Evolutionary conservation across 2,888 invertebrate species (phyloP), one percentile per base, ranked within the genome.

Genomic region (Drosophila prostipennis): DNA sequence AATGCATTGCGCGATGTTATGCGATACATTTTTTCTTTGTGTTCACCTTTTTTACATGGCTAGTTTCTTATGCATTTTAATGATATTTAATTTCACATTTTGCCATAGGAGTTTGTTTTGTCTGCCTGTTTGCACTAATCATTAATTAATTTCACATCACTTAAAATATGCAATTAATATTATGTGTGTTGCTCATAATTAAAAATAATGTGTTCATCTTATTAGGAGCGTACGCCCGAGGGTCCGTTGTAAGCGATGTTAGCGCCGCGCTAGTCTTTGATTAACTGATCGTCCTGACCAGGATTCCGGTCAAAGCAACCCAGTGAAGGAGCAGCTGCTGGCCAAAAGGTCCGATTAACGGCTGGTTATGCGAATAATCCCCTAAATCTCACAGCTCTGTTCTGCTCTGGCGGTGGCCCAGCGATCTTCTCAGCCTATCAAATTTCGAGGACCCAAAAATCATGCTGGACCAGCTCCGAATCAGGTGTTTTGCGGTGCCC

Each of bases 361-460:
- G 55, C 45, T 34, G 26, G 19, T 6, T 46, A 36, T 23, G 23
- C 26, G 16, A 29, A 16, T 59, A 56, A 34, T 57, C 11, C 34
- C 39, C 11, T 4, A 63, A 52, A 55, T 72, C 61, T 49, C 53
- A 49, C 48, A 48, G 37, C 37, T 48, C 37, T 26, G 1, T 26
- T 19, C 43, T 43, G 6, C 55, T 72, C 80, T 69, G 74, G 80
- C 86, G 77, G 74, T 74, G 76, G 73, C 37, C 74, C 78, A 51
- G 16, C 64, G 69, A 79, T 79, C 78, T 90, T 90, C 89, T 86
- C 89, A 90, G 90, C 70, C 63, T 90, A 90, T 90, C 82, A 42
- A 74, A 61, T 90, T 76, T 74, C 90, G 7, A 37, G 54, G 43
- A 53, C 76, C 56, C 51, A 14, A 11, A 53, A 26, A 55, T 45